phyloP scores from a whole-genome alignment of 2,113 vertebrate genomes.

The Mastomys natalensis region DNA sequence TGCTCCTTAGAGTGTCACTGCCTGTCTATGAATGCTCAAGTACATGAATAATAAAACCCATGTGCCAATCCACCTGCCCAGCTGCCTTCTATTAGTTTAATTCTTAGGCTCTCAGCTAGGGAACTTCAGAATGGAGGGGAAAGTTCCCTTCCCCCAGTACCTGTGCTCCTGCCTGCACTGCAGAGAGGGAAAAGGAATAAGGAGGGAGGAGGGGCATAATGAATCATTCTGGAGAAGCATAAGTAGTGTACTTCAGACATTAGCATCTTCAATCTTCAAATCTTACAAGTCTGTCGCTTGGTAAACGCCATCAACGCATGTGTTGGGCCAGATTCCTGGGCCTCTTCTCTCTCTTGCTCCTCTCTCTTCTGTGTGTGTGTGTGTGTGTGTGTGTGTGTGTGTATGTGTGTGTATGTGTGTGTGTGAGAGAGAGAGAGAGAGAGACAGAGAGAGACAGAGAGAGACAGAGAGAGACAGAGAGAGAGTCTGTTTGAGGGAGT shows the following conservation, averaged over 20 bases:
- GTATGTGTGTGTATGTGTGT: not conserved
- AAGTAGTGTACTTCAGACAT: not conserved
- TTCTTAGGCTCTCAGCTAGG: not conserved
- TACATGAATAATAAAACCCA: not conserved
- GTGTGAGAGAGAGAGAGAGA: not conserved
- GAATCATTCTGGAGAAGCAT: too few species aligned
- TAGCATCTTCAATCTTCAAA: not conserved
- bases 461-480: too few species aligned
- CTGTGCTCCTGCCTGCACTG: not conserved
- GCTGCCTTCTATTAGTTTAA: not conserved
- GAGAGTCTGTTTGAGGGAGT: not conserved
- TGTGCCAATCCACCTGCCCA: not conserved
- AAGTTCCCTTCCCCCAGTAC: too few species aligned
- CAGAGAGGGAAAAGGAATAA: not conserved
- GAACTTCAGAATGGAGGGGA: not conserved
- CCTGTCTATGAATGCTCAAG: not conserved
- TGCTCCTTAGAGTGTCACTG: not conserved
- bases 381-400: not conserved
- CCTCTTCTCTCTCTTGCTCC: too few species aligned
- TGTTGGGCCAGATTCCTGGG: not conserved
- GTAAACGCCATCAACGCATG: not conserved
- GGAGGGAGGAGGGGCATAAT: fast-evolving
- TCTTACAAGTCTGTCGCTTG: not conserved
- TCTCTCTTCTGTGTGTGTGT: not conserved
- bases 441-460: too few species aligned